Conservation (phyloP, 2,113 vertebrate species). For the Ictalurus punctatus region DNA sequence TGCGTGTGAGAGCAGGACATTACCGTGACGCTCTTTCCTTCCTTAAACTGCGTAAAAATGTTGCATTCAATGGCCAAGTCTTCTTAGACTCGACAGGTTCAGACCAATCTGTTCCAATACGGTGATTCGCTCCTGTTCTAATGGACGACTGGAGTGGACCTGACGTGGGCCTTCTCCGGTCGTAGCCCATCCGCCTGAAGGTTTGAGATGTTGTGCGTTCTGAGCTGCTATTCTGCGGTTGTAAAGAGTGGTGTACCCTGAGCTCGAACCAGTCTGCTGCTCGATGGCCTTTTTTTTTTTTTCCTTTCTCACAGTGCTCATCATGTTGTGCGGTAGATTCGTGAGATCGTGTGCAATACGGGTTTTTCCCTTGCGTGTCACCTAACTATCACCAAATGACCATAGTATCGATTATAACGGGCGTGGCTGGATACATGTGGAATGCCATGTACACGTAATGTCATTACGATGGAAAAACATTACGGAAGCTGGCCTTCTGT, state of each 20-base stretch:
- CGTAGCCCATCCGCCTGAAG: background rate
- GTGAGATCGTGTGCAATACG: too few relatives aligned
- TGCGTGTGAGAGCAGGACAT: background rate
- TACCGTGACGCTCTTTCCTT: background rate
- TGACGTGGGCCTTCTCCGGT: background rate
- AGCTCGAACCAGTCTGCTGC: background rate
- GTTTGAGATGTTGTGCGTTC: background rate
- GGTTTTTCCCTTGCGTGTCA: too few relatives aligned
- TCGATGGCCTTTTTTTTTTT: background rate
- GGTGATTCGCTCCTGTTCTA: background rate
- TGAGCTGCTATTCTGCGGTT: background rate
- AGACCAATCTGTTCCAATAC: background rate
- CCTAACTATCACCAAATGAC: background rate
- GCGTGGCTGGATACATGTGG: background rate
- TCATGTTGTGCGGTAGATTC: too few relatives aligned
- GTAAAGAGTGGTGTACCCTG: background rate
- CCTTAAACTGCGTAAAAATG: background rate
- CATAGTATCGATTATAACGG: background rate
- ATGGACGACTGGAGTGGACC: background rate
- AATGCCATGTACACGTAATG: too few relatives aligned
- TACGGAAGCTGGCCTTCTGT: too few relatives aligned
- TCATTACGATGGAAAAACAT: too few relatives aligned
- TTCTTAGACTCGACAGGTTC: too few relatives aligned
- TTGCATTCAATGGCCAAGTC: background rate
- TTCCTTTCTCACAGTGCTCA: background rate